Evolutionary conservation across 2,888 invertebrate genomes (phyloP).

Genomic region (Poecilobothrus nobilitatus): DNA sequence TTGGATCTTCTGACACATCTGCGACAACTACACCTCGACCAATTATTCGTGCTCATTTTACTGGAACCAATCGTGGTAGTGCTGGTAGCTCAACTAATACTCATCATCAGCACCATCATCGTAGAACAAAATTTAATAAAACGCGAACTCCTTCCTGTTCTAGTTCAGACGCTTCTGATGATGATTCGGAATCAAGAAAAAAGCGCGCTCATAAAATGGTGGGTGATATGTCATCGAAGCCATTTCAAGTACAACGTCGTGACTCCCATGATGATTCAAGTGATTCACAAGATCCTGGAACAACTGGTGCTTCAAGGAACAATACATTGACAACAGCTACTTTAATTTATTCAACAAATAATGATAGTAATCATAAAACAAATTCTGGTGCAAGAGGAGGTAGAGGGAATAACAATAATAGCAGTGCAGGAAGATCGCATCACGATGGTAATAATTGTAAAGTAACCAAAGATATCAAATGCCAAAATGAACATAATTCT

Average conservation of each 20-base stretch:
- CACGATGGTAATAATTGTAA: not conserved
- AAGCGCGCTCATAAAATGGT: slow-evolving; percentile 66
- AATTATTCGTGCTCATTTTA: slow-evolving; percentile 29
- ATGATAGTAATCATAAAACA: slow-evolving; percentile 24
- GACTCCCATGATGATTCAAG: slow-evolving; percentile 81
- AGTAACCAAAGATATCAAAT: not conserved
- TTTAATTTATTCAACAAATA: slow-evolving; percentile 17
- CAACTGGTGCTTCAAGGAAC: slow-evolving; percentile 31
- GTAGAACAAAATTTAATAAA: slow-evolving; percentile 61
- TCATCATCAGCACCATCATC: slow-evolving; percentile 42
- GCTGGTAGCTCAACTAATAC: slow-evolving; percentile 23
- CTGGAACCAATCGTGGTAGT: slow-evolving; percentile 20
- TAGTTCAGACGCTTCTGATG: slow-evolving; percentile 88
- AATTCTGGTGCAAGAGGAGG: slow-evolving; percentile 28
- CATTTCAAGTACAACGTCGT: slow-evolving; percentile 55
- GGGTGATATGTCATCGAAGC: slow-evolving; percentile 50
- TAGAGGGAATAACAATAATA: slow-evolving; percentile 24
- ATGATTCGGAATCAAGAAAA: slow-evolving; percentile 72
- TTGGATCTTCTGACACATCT: slow-evolving; percentile 27
- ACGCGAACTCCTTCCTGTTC: slow-evolving; percentile 81
- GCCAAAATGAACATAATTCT: slow-evolving; percentile 18
- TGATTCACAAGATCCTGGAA: slow-evolving; percentile 64
- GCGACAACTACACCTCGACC: slow-evolving; percentile 28
- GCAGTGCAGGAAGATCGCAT: slow-evolving; percentile 10
- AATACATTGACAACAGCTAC: not conserved